Percentiles rank a stretch among this genome's conserved stretches.
These are phyloP conservation scores for Neotoma lepida DNA, from an alignment of 2,113 vertebrate genomes.

Conservation along the genomic window DNA sequence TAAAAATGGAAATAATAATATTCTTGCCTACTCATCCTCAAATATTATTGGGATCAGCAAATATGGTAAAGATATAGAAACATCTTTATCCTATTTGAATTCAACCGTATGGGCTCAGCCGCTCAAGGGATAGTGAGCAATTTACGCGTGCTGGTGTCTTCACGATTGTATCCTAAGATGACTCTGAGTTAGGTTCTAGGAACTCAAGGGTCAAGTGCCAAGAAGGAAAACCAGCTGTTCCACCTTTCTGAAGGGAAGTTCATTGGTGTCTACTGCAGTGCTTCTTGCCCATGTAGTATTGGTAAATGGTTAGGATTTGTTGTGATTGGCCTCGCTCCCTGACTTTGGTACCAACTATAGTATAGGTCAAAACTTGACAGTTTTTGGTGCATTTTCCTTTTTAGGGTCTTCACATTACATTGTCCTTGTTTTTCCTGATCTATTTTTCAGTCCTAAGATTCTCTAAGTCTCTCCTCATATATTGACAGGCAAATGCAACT, in stretches of 20 bases:
- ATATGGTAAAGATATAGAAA: not conserved
- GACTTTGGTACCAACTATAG: not conserved
- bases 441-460: constrained; percentile 28
- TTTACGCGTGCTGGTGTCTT: not conserved
- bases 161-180: not conserved
- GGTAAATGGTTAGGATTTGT: not conserved
- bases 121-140: not conserved
- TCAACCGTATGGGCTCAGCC: not conserved
- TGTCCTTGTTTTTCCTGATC: not conserved
- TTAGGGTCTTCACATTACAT: not conserved
- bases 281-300: not conserved
- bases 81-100: constrained; percentile 5
- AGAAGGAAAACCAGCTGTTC: not conserved
- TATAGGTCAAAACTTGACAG: not conserved
- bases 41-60: constrained; percentile 19
- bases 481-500: not conserved
- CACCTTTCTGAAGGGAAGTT: not conserved
- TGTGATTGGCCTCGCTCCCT: not conserved
- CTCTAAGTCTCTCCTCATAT: not conserved
- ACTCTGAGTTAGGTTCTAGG: not conserved
- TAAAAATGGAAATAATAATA: constrained; percentile 7
- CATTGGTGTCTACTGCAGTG: not conserved
- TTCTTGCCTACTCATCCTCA: not conserved
- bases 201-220: not conserved
- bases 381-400: not conserved